Base-by-base conservation (phyloP, 2,888 invertebrate genomes). In the Coremacera marginata region DNA sequence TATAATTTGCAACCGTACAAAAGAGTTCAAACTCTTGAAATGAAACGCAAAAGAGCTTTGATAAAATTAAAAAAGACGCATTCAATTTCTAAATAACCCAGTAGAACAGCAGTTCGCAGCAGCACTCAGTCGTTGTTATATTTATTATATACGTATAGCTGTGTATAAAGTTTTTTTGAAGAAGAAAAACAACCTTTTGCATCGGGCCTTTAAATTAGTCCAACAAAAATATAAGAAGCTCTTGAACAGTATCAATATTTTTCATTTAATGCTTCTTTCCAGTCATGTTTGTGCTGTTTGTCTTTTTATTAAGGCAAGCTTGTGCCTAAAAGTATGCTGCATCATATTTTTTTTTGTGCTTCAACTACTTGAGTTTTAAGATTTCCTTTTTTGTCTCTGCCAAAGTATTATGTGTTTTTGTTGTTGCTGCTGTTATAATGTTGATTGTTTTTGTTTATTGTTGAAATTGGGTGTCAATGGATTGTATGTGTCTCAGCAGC, bases 391-490 rank as follows among this genome's bases (percentile, higher is more conserved):
- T 60, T 60, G 25, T 27, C 27, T 57, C 22, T 60, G 60, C 60
- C 60, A 27, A 60, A 60, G 11, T 60, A 60, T 22, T 27, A 60
- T 22, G 60, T 22, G 9, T 60, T 60, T 3, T 9, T 60, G 27
- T 16, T 60, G 60, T 44, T 44, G 44, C 11, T 22, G 5, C 25
- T 60, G 27, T 27, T 16, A 25, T 25, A 60, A 25, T 60, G 27
- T 25, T 60, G 25, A 60, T 60, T 60, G 27, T 31, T 67, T 4
- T 44, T 44, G 67, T 52, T 70, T 51, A 70, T 70, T 55, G 70
- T 55, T 70, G 31, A n/a, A 70, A 70, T 55, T 51, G 70, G n/a
- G 70, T 55, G 70, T 70, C 27, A 70, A 52, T 55, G 49, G 22
- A 11, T 70, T 70, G 70, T 70, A 55, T n/a, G 70, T 22, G n/a